Percentiles rank a stretch among this genome's conserved stretches.
These are phyloP conservation scores for Brachyhypopomus occidentalis DNA, from an alignment of 2,113 vertebrate species.

Conservation along the genomic window DNA sequence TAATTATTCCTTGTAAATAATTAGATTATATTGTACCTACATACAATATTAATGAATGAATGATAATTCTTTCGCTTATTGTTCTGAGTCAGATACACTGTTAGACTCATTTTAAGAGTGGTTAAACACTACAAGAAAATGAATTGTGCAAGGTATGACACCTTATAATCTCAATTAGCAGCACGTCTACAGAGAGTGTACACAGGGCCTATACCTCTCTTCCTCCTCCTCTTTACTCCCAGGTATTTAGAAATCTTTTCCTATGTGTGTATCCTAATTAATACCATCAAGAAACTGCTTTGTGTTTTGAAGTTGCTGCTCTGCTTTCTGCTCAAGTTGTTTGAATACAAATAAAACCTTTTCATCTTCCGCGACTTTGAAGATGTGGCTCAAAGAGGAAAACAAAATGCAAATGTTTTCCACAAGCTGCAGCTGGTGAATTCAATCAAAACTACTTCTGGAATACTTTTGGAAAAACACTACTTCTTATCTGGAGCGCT, in stretches of 20 bases:
- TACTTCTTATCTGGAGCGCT: too few relatives aligned
- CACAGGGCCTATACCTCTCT: neutral
- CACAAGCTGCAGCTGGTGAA: neutral
- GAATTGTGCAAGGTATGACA: neutral
- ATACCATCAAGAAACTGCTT: neutral
- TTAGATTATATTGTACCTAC: neutral
- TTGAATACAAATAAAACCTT: constrained; percentile 16
- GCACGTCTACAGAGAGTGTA: neutral
- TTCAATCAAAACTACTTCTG: neutral
- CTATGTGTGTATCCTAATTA: constrained; percentile 1
- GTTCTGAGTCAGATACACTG: neutral
- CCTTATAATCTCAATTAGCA: constrained; percentile 19
- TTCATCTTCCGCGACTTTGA: neutral
- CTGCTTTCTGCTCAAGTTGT: neutral
- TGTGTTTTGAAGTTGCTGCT: constrained; percentile 10
- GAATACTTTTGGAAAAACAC: neutral
- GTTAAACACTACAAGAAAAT: constrained; percentile 5
- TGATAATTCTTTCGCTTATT: neutral
- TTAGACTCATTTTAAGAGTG: neutral
- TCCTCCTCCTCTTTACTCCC: neutral
- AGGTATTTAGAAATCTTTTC: constrained; percentile 18
- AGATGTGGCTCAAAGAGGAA: neutral
- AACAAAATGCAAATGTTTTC: neutral
- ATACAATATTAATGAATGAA: neutral
- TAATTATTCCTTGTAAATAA: neutral